Conservation (phyloP, 2,888 invertebrate species). For the Drosophila subquinaria region DNA sequence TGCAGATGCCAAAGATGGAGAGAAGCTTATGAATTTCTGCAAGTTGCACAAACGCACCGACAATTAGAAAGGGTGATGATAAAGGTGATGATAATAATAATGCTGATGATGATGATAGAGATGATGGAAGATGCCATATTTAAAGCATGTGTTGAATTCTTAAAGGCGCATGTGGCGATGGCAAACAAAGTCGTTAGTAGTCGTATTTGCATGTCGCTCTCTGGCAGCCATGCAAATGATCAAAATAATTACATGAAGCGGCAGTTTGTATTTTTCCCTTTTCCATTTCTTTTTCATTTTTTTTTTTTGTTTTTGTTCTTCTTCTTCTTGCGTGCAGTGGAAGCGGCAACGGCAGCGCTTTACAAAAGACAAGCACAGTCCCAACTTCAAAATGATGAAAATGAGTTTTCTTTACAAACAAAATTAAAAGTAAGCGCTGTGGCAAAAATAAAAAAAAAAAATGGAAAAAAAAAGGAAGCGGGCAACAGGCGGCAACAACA, state of each 20-base stretch:
- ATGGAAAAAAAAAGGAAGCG: slow-evolving; percentile 2
- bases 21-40: slow-evolving; percentile 54
- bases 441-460: slow-evolving; percentile 23
- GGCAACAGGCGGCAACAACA: slow-evolving; percentile 21
- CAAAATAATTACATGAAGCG: slow-evolving; percentile 78
- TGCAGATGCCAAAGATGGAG: slow-evolving; percentile 47
- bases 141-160: slow-evolving; percentile 27
- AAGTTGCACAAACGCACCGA: slow-evolving; percentile 20
- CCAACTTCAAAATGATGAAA: slow-evolving; percentile 81
- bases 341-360: slow-evolving; percentile 27
- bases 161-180: slow-evolving; percentile 35
- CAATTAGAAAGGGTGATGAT: slow-evolving; percentile 26
- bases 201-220: slow-evolving; percentile 50
- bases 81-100: neutral
- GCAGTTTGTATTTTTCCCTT: slow-evolving; percentile 54
- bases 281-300: neutral
- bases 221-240: slow-evolving; percentile 72
- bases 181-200: slow-evolving; percentile 53
- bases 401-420: slow-evolving; percentile 81
- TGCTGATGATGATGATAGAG: neutral
- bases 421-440: slow-evolving; percentile 75
- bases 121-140: slow-evolving; percentile 15
- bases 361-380: slow-evolving; percentile 75
- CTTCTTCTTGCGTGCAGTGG: slow-evolving; percentile 35
- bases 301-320: neutral